Evolutionary conservation across 1,140 invertebrate species (phyloP).

Genomic region (Campoletis sonorensis): DNA sequence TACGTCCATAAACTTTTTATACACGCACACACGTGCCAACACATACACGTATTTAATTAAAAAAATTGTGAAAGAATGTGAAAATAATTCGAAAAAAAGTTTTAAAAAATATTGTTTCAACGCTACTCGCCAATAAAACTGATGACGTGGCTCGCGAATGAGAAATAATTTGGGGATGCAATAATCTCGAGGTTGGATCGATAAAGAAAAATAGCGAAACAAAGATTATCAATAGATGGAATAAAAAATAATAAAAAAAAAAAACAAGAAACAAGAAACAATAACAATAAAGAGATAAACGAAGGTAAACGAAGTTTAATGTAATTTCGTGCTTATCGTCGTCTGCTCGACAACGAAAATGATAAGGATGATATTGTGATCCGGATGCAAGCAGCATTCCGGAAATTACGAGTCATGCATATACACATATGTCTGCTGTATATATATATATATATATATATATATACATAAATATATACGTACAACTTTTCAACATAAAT

Average conservation of each 20-base stretch:
- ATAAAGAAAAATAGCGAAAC: not conserved
- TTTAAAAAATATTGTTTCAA: too few species aligned
- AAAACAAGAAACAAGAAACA: constrained; percentile 39
- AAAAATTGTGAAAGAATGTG: too few species aligned
- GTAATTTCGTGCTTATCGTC: constrained; percentile 30
- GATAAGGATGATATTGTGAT: constrained; percentile 19
- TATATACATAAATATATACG: too few species aligned
- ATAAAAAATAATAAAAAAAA: not conserved
- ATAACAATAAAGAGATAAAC: constrained; percentile 8
- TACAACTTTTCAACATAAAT: constrained; percentile 61
- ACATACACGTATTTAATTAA: too few species aligned
- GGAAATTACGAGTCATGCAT: constrained; percentile 65
- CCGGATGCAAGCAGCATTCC: constrained; percentile 36
- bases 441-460: too few species aligned
- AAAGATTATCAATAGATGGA: not conserved
- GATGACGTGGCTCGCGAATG: too few species aligned
- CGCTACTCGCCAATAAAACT: too few species aligned
- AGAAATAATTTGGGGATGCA: too few species aligned
- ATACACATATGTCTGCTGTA: not conserved
- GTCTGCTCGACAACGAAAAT: not conserved
- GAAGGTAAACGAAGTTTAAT: constrained; percentile 23
- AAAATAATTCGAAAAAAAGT: too few species aligned
- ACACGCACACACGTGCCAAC: too few species aligned
- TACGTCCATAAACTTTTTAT: too few species aligned
- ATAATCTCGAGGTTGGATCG: too few species aligned